Percentiles rank a stretch among this genome's conserved stretches.
Conservation (phyloP, 2,888 invertebrate genomes). For the Euspilapteryx auroguttella region DNA sequence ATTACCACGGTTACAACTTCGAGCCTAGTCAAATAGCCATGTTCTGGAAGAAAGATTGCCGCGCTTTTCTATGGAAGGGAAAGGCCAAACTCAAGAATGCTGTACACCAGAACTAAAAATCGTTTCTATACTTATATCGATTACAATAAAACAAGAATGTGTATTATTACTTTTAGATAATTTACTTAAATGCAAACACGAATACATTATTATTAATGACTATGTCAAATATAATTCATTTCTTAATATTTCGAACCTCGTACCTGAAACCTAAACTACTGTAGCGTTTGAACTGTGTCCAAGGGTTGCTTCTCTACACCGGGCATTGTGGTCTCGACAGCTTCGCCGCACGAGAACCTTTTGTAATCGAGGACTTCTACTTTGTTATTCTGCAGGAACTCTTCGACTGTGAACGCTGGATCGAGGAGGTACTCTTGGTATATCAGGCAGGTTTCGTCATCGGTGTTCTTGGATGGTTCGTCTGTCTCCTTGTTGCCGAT, state of each 20-base stretch:
- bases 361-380: slow-evolving; percentile 77
- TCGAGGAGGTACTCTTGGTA: slow-evolving; percentile 88
- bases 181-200: background rate
- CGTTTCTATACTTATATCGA: too few species aligned
- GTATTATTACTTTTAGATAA: background rate
- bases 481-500: slow-evolving; percentile 69
- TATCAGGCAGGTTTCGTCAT: slow-evolving; percentile 80
- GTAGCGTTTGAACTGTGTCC: slow-evolving; percentile 65
- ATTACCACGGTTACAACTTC: slow-evolving; percentile 57
- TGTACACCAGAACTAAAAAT: slow-evolving; percentile 21
- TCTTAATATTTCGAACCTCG: background rate
- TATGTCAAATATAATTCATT: background rate
- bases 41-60: slow-evolving; percentile 71
- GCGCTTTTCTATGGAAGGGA: slow-evolving; percentile 67
- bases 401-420: slow-evolving; percentile 71
- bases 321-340: slow-evolving; percentile 27
- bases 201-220: background rate
- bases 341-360: slow-evolving; percentile 87
- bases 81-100: slow-evolving; percentile 29
- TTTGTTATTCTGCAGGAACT: slow-evolving; percentile 68
- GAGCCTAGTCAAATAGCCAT: slow-evolving; percentile 63
- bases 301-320: slow-evolving; percentile 55
- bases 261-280: slow-evolving; percentile 40
- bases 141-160: background rate
- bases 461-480: slow-evolving; percentile 63